Percentiles rank a stretch among this genome's conserved stretches.
These are phyloP conservation scores for Dicaeum eximium DNA, from an alignment of 2,113 vertebrate genomes.

Conservation along the genomic window DNA sequence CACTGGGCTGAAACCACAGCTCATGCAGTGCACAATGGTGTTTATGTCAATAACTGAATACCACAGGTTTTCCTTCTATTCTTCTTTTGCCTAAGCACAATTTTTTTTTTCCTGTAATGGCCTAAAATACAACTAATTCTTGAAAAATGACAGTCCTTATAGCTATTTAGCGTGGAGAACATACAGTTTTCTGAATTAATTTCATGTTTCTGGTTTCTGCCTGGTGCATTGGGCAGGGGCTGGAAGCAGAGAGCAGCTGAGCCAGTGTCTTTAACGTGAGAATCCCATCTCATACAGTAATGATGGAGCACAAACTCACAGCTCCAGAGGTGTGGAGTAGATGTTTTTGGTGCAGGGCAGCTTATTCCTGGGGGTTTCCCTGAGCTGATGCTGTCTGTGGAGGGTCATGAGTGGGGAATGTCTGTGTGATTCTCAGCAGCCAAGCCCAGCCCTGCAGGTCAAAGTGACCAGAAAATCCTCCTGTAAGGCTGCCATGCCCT, in stretches of 20 bases:
- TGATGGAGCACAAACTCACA: not conserved
- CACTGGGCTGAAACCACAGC: not conserved
- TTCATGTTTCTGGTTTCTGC: accelerated
- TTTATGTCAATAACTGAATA: not conserved
- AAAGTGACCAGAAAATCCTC: not conserved
- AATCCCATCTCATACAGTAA: not conserved
- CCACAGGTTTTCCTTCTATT: not conserved
- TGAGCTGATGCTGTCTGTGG: not conserved
- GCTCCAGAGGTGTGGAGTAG: not conserved
- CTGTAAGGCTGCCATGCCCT: not conserved
- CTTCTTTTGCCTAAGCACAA: not conserved
- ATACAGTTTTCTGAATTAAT: not conserved
- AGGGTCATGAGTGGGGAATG: not conserved
- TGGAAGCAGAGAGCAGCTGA: not conserved
- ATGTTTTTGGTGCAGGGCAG: not conserved
- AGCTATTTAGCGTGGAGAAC: not conserved
- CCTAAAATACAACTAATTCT: not conserved
- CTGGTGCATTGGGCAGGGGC: not conserved
- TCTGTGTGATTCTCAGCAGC: not conserved
- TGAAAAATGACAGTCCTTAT: not conserved
- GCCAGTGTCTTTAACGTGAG: not conserved
- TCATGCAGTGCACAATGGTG: not conserved
- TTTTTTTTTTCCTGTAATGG: not conserved
- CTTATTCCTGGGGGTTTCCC: not conserved
- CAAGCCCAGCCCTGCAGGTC: not conserved